phyloP scores from a whole-genome alignment of 2,888 invertebrate species.

The Microctonus brassicae region DNA sequence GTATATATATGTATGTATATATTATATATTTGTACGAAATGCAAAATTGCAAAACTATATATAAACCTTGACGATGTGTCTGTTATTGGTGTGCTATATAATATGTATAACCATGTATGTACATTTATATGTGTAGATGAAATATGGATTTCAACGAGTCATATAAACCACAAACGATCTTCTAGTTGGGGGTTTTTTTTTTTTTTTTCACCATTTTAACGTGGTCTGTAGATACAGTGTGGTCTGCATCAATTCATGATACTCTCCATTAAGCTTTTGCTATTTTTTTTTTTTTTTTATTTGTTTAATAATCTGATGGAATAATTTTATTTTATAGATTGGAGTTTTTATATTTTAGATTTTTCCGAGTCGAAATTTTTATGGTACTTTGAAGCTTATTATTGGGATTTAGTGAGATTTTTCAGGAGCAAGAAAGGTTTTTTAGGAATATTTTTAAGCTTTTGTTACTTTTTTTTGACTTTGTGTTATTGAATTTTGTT shows the following conservation, averaged over 20 bases:
- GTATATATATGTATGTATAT: too few species aligned
- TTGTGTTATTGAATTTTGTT: too few species aligned
- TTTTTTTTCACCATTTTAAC: conserved; percentile 16
- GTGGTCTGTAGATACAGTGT: neutral
- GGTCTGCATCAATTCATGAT: neutral
- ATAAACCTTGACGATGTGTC: neutral
- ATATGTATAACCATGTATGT: neutral
- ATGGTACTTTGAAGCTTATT: too few species aligned
- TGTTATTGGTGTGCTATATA: too few species aligned
- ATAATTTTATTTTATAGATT: too few species aligned
- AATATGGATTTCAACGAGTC: neutral
- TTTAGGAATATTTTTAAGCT: too few species aligned
- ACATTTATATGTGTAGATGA: neutral
- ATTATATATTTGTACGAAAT: too few species aligned
- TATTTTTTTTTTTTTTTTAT: neutral
- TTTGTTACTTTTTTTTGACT: too few species aligned
- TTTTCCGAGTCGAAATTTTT: too few species aligned
- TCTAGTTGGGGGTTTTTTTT: conserved; percentile 11
- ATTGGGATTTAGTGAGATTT: too few species aligned
- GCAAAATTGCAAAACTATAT: too few species aligned
- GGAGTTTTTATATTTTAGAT: neutral
- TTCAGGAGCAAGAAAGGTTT: too few species aligned
- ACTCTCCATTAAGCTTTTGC: neutral
- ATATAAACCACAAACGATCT: conserved; percentile 14
- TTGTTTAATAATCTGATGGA: neutral